Conservation (phyloP, 2,888 invertebrate species). For the Miltochrista miniata region DNA sequence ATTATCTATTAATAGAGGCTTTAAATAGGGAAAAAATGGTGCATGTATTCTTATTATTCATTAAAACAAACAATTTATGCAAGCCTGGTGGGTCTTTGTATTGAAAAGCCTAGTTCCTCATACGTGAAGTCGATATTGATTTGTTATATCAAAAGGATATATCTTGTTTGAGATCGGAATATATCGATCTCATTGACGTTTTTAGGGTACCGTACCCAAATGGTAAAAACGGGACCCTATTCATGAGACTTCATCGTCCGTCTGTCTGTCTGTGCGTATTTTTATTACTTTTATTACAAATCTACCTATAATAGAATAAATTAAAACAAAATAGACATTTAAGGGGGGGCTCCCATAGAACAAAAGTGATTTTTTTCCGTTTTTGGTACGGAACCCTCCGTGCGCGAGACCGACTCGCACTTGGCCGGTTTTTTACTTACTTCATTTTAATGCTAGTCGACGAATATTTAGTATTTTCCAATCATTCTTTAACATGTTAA, state of each 20-base stretch:
- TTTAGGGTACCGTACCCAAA: too few species aligned
- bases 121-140: constrained; percentile 25
- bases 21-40: constrained; percentile 33
- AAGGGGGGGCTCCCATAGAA: too few species aligned
- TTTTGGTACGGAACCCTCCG: too few species aligned
- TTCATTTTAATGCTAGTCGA: neutral
- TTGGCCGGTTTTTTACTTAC: neutral
- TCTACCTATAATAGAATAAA: too few species aligned
- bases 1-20: constrained; percentile 25
- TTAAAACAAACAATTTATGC: constrained; percentile 21
- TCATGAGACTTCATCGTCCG: too few species aligned
- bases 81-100: constrained; percentile 10
- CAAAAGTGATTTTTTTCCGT: too few species aligned
- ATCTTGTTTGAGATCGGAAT: constrained; percentile 16
- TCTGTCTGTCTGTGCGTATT: too few species aligned
- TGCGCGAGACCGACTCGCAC: too few species aligned
- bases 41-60: constrained; percentile 10
- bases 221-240: too few species aligned
- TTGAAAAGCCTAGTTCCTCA: constrained; percentile 21
- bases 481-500: too few species aligned
- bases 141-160: constrained; percentile 18
- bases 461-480: neutral
- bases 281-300: too few species aligned
- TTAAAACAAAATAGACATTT: too few species aligned
- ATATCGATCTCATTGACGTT: constrained; percentile 1